phyloP scores from a whole-genome alignment of 2,888 invertebrate species.

The Glaucopsyche alexis region DNA sequence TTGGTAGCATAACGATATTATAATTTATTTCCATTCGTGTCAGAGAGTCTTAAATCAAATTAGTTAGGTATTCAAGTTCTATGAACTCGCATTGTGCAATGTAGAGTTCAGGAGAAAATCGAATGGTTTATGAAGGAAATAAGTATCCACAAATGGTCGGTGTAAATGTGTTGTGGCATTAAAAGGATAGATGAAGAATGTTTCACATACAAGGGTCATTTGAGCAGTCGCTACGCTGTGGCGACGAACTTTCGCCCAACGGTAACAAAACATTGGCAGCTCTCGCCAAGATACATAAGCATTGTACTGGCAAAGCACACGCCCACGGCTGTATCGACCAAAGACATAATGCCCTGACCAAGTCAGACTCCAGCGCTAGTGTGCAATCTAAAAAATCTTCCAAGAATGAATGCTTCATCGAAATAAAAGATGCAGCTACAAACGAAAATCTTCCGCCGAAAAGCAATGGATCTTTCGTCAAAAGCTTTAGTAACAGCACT shows the following conservation, averaged over 20 bases:
- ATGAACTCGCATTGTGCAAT: neutral
- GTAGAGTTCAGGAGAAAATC: neutral
- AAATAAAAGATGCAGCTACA: slow-evolving; percentile 66
- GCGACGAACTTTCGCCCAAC: slow-evolving; percentile 69
- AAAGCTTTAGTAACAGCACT: slow-evolving; percentile 80
- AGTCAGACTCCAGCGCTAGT: slow-evolving; percentile 72
- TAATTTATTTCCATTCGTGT: neutral
- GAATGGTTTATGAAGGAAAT: neutral
- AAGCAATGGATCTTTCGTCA: slow-evolving; percentile 59
- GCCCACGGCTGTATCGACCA: slow-evolving; percentile 84
- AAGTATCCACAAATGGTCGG: neutral
- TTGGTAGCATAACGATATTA: neutral
- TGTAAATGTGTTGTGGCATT: neutral
- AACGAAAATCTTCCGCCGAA: slow-evolving; percentile 49
- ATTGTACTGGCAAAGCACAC: slow-evolving; percentile 88
- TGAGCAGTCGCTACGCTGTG: slow-evolving; percentile 80
- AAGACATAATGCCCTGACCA: slow-evolving; percentile 65
- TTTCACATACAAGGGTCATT: slow-evolving; percentile 78
- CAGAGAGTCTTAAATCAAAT: neutral
- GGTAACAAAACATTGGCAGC: slow-evolving; percentile 76
- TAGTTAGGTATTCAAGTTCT: neutral
- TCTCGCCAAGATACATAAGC: slow-evolving; percentile 82
- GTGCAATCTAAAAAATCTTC: slow-evolving; percentile 69
- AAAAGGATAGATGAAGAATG: slow-evolving; percentile 59
- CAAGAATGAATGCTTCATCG: slow-evolving; percentile 66